These are phyloP conservation scores for Dendroctonus ponderosae DNA, from an alignment of 1,140 invertebrate genomes.

Conservation along the genomic window DNA sequence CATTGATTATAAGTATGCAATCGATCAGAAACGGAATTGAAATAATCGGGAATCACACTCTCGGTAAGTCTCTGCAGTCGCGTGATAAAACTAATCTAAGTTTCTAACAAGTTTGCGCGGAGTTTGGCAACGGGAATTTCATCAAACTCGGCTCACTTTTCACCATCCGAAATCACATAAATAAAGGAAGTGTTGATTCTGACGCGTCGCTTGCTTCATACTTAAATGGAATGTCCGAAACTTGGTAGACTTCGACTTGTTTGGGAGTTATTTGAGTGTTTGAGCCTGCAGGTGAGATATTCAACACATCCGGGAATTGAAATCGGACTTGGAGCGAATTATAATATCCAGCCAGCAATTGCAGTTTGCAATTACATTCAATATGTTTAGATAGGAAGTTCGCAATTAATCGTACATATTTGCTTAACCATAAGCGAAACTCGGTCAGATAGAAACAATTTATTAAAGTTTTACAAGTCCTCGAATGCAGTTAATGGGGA, in stretches of 20 bases:
- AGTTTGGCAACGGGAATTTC: slow-evolving; percentile 25
- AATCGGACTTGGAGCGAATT: no score
- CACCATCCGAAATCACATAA: slow-evolving; percentile 19
- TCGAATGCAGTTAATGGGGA: no score
- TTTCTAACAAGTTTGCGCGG: slow-evolving; percentile 35
- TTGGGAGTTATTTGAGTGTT: slow-evolving; percentile 3
- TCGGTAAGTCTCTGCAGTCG: slow-evolving; percentile 5
- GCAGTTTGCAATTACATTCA: no score
- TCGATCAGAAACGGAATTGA: slow-evolving; percentile 6
- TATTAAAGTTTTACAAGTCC: no score
- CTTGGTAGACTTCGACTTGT: slow-evolving; percentile 5
- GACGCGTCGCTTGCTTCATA: slow-evolving; percentile 14
- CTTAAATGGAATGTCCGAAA: slow-evolving; percentile 21
- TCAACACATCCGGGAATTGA: background rate
- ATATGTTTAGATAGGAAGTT: no score
- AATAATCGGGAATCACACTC: slow-evolving; percentile 31
- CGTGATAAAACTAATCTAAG: slow-evolving; percentile 38
- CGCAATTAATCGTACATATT: no score
- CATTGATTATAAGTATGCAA: no score
- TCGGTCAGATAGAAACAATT: no score
- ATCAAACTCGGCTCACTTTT: slow-evolving; percentile 27
- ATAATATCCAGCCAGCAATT: no score
- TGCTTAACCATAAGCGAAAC: no score
- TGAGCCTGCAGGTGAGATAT: background rate
- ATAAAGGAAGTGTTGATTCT: slow-evolving; percentile 27